Base-by-base conservation (phyloP, 2,888 invertebrate genomes). In the Cephalotes varians region DNA sequence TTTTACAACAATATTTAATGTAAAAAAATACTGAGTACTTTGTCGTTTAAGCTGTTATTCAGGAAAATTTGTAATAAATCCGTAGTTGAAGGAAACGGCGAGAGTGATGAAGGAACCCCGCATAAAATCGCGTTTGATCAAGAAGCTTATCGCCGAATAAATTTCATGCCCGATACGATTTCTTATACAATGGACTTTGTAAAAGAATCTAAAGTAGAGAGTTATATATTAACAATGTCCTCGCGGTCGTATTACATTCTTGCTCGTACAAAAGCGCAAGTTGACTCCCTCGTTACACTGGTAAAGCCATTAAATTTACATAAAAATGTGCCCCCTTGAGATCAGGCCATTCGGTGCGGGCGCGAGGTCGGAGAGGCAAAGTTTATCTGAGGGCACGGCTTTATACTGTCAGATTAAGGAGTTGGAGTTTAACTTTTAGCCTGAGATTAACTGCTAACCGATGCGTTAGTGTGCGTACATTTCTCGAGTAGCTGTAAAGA, bases 241-340 rank as follows among this genome's bases (percentile, higher is more conserved):
- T 82, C 71, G n/a, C n/a, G 88, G 84, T 88, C 85, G 85, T 54
- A 69, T 86, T 87, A 87, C 82, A 54, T 40, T 64, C 86, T 84
- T 82, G 81, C 76, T 72, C 74, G 83, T 79, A 82, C 85, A 86
- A 89, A 76, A 87, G 81, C 81, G 85, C 81, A 47, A 76, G 62
- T 84, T 69, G 72, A 76, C 73, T 82, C 80, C 84, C 85, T 72
- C 83, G 77, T 89, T 86, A 89, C 81, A 83, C 73, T 62, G 56
- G 62, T 76, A 72, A 56, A 72, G 76, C 82, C 86, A 85, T 89
- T 89, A 87, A 87, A 89, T 89, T 89, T 89, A 71, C 89, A 89
- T 89, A 88, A 89, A 89, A 89, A 86, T 89, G 83, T 74, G 51
- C 37, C 64, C 72, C 58, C 51, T 62, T 47, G 76, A 72, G 81